phyloP scores from a whole-genome alignment of 2,797 vertebrate genomes.

The Coccyzus lansbergi region DNA sequence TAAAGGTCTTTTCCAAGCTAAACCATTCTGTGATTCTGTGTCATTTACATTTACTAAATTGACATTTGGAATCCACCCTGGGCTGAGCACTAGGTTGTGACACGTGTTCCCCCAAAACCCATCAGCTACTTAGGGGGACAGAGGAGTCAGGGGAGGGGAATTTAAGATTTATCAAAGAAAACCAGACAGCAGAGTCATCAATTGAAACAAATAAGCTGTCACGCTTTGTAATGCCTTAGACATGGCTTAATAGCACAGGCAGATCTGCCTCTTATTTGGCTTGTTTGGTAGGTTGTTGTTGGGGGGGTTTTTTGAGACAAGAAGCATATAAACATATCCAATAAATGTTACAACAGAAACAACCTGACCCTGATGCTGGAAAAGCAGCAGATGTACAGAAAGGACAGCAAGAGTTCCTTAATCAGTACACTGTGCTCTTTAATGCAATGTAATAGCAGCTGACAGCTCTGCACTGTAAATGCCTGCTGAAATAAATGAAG shows the following conservation, averaged over 20 bases:
- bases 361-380: neutral
- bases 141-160: neutral
- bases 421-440: neutral
- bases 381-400: neutral
- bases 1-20: no score
- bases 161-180: neutral
- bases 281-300: no score
- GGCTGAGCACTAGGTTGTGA: neutral
- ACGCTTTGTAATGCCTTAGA: neutral
- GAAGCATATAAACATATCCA: neutral
- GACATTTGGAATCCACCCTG: neutral
- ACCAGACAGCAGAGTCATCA: neutral
- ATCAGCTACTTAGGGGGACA: neutral
- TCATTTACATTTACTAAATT: neutral
- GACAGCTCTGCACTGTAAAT: neutral
- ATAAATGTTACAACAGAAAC: neutral
- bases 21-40: no score
- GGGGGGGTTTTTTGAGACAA: neutral
- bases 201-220: neutral
- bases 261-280: neutral
- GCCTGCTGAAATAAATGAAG: conserved; percentile 1
- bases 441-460: neutral
- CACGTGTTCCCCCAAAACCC: neutral
- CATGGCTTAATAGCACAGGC: neutral
- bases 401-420: neutral